Base-by-base conservation (phyloP, 2,113 vertebrate species). In the Mola mola region DNA sequence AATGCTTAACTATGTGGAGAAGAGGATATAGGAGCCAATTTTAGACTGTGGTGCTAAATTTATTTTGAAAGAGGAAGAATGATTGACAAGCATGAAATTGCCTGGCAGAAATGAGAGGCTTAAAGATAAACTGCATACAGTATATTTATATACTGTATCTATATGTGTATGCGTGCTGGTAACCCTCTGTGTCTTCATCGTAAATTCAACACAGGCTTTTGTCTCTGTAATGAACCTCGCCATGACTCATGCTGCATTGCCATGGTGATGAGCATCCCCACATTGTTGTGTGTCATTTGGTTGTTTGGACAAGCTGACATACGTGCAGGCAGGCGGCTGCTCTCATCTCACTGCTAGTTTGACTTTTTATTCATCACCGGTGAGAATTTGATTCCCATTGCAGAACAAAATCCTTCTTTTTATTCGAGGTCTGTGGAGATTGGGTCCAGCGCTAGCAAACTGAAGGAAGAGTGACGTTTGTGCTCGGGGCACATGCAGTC, bases 221-320 rank as follows among this genome's bases (percentile, higher is more conserved):
- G 66, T 82, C 63, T 56, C 59, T 19, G 2, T 16, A 66, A 71
- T 12, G 8, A 75, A 66, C 46, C 41, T 58, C 16, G 41, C 41
- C 31, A 31, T 86, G 78, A 81, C 62, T 84, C 75, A 81, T 28
- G 3, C 44, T 13, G 25, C 31, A 46, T 83, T n/a, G 33, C 77
- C 67, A 71, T 71, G 65, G 68, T 31, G 68, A 81, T 19, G 4
- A 73, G 47, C 50, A 67, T 70, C 31, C 47, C 37, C 31, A 25
- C 53, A 50, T 72, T 50, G 62, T 34, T 49, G 57, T 47, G 44
- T 67, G 55, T 62, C 44, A 29, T 57, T 48, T 34, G 43, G 65
- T 59, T 43, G 28, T 21, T 57, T 20, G 31, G 66, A 75, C 59
- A 67, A 41, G 64, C 50, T 10, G 33, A 63, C 63, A 37, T 3